Conservation (phyloP, 2,888 invertebrate genomes). For the Eupithecia inturbata region DNA sequence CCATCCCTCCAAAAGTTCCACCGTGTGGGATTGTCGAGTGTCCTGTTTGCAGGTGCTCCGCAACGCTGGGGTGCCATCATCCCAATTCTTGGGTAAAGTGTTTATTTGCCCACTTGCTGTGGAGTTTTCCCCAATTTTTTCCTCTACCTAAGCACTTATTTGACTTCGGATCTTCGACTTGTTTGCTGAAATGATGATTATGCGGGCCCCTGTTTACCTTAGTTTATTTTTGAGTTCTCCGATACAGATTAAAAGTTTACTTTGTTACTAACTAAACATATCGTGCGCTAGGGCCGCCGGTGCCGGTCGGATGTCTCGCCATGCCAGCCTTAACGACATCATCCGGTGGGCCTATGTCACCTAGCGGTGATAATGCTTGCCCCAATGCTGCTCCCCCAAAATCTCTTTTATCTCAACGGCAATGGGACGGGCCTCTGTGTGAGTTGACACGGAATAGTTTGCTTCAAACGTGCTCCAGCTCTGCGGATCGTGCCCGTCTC, state of each 20-base stretch:
- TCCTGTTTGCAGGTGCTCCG: slow-evolving; percentile 51
- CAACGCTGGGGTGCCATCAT: slow-evolving; percentile 44
- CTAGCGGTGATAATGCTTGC: too few species aligned
- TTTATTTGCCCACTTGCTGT: slow-evolving; percentile 46
- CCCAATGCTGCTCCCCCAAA: too few species aligned
- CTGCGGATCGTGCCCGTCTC: too few species aligned
- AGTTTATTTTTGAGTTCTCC: not conserved
- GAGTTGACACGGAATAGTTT: too few species aligned
- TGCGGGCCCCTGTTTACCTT: slow-evolving; percentile 9
- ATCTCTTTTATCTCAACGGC: too few species aligned
- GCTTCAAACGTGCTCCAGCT: too few species aligned
- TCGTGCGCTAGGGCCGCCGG: too few species aligned
- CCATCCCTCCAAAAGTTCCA: slow-evolving; percentile 39
- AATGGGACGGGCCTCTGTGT: too few species aligned
- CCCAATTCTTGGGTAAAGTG: slow-evolving; percentile 50
- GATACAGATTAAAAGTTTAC: not conserved
- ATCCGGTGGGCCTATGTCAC: too few species aligned
- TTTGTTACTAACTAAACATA: not conserved
- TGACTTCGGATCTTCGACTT: slow-evolving; percentile 39
- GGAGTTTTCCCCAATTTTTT: slow-evolving; percentile 38
- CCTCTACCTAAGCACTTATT: slow-evolving; percentile 31
- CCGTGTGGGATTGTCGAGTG: slow-evolving; percentile 40
- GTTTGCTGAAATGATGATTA: slow-evolving; percentile 35
- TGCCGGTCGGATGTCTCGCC: too few species aligned
- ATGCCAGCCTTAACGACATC: too few species aligned